A percentile compares a stretch with the other conserved stretches of the same genome.
phyloP scores from a whole-genome alignment of 1,140 invertebrate genomes.

The Cotesia vestalis region DNA sequence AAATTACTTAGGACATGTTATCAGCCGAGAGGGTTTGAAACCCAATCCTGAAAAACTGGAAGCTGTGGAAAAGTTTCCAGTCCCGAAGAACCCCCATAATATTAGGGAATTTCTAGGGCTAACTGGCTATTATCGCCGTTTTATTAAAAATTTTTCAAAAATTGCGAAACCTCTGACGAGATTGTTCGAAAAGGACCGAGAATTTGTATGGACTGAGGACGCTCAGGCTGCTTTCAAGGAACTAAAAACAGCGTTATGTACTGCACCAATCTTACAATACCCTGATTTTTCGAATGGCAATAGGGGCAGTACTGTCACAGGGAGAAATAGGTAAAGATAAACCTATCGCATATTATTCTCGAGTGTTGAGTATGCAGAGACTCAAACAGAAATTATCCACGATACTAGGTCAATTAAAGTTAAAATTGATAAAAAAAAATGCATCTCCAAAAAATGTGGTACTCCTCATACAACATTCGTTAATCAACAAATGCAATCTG shows the following conservation, averaged over 20 bases:
- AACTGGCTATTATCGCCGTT: conserved; percentile 11
- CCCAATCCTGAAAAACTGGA: conserved; percentile 10
- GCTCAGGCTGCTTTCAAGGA: background rate
- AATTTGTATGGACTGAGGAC: background rate
- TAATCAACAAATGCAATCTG: too few species aligned
- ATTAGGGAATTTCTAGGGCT: conserved; percentile 12
- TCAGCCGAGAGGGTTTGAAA: conserved; percentile 1
- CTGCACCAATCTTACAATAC: conserved; percentile 41
- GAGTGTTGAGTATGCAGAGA: conserved; percentile 1
- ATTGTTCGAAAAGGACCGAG: background rate
- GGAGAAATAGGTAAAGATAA: conserved; percentile 32
- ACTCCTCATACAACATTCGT: too few species aligned
- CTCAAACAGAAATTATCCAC: background rate
- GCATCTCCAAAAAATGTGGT: conserved; percentile 15
- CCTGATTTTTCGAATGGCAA: conserved; percentile 44
- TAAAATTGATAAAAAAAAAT: too few species aligned
- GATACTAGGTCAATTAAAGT: too few species aligned
- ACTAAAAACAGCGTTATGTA: conserved; percentile 28
- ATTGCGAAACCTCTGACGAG: conserved; percentile 10
- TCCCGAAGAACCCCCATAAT: background rate
- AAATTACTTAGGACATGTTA: too few species aligned
- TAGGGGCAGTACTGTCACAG: conserved; percentile 42
- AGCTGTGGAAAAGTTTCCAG: conserved; percentile 1
- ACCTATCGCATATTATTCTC: conserved; percentile 41
- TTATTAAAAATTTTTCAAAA: conserved; percentile 9